A percentile compares a stretch with the other conserved stretches of the same genome.
Conservation (phyloP, 2,888 invertebrate species). For the Ypsolopha scabrella region DNA sequence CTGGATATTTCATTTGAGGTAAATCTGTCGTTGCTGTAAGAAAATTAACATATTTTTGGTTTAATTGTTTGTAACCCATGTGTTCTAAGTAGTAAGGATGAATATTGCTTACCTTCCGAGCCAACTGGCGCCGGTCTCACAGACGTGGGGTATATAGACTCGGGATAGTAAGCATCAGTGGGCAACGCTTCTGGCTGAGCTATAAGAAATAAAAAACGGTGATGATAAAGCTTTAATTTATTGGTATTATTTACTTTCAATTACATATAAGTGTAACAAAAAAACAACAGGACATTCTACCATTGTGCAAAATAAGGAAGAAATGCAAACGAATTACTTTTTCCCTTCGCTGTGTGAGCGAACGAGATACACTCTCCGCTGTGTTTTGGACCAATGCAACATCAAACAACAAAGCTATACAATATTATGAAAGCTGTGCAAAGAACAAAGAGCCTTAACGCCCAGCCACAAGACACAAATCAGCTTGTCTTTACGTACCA, state of each 20-base stretch:
- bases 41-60: neutral
- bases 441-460: too few relatives aligned
- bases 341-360: too few relatives aligned
- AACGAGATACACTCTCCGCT: too few relatives aligned
- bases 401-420: too few relatives aligned
- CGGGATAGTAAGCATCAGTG: slow-evolving; percentile 47
- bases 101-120: slow-evolving; percentile 67
- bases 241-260: too few relatives aligned
- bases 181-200: slow-evolving; percentile 32
- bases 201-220: neutral
- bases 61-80: neutral
- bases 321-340: too few relatives aligned
- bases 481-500: slow-evolving; percentile 20
- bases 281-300: too few relatives aligned
- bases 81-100: neutral
- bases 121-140: slow-evolving; percentile 80
- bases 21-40: slow-evolving; percentile 44
- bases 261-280: too few relatives aligned
- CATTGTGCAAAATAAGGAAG: too few relatives aligned
- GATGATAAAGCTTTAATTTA: too few relatives aligned
- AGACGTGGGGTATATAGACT: slow-evolving; percentile 69
- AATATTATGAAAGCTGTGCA: too few relatives aligned
- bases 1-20: slow-evolving; percentile 43
- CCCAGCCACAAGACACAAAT: neutral
- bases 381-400: too few relatives aligned